phyloP scores from a whole-genome alignment of 2,797 vertebrate genomes.

The Rhinophrynus dorsalis region DNA sequence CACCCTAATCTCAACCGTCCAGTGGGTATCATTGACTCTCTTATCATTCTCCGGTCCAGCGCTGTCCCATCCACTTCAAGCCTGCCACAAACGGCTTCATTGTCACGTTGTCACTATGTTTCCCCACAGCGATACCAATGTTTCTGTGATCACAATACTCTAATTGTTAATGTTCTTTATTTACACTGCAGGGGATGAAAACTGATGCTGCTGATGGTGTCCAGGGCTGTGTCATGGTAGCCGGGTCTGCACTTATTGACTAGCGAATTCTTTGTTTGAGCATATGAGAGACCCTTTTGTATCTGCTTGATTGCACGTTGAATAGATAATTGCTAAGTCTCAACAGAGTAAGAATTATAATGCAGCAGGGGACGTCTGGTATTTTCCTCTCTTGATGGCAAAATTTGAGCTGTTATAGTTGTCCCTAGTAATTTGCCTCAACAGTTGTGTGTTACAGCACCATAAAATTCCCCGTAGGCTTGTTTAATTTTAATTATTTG shows the following conservation, averaged over 20 bases:
- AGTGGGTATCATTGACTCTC: constrained; percentile 70
- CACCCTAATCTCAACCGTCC: constrained; percentile 83
- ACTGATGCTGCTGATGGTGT: constrained; percentile 54
- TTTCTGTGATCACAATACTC: constrained; percentile 54
- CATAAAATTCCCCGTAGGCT: constrained; percentile 2
- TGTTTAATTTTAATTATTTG: constrained; percentile 22
- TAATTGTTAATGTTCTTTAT: constrained; percentile 58
- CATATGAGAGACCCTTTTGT: constrained; percentile 62
- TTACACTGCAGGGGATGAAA: constrained; percentile 58
- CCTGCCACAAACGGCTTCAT: constrained; percentile 50
- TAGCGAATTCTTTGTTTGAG: constrained; percentile 50
- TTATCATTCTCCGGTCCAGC: constrained; percentile 54
- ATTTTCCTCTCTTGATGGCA: constrained; percentile 14
- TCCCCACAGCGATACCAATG: constrained; percentile 51
- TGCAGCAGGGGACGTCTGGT: constrained; percentile 37
- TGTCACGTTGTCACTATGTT: constrained; percentile 58
- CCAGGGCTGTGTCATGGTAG: constrained; percentile 44
- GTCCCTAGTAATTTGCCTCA: constrained; percentile 25
- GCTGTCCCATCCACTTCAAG: constrained; percentile 31
- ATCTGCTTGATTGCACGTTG: constrained; percentile 57
- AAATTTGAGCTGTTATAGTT: constrained; percentile 24
- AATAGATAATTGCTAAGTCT: constrained; percentile 58
- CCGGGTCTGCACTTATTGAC: constrained; percentile 52
- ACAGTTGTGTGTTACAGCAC: constrained; percentile 14
- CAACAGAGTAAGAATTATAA: constrained; percentile 55